phyloP scores from a whole-genome alignment of 2,888 invertebrate genomes.

The Stomorhina lunata region DNA sequence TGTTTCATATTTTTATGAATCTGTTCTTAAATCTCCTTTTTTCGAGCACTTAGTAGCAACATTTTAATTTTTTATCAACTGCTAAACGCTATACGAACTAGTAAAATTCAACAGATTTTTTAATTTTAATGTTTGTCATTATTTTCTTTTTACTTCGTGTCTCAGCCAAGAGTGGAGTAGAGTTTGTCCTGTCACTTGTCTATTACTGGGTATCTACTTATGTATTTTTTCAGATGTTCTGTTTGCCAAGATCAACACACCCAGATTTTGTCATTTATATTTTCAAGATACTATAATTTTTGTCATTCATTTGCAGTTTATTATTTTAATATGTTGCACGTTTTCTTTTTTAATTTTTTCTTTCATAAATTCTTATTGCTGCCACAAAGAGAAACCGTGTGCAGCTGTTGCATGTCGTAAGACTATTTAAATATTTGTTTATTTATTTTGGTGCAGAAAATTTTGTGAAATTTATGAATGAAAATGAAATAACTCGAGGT shows the following conservation, averaged over 20 bases:
- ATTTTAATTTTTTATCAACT: constrained; percentile 55
- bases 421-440: neutral
- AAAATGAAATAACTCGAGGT: neutral
- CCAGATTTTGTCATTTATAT: constrained; percentile 52
- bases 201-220: constrained; percentile 28
- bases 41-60: constrained; percentile 26
- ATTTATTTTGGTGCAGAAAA: neutral
- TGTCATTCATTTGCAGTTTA: constrained; percentile 59
- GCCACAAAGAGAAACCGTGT: constrained; percentile 23
- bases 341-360: neutral
- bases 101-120: constrained; percentile 52
- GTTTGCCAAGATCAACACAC: constrained; percentile 60
- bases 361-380: constrained; percentile 34
- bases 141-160: neutral
- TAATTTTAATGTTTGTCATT: constrained; percentile 31
- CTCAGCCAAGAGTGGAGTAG: neutral
- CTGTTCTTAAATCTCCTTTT: constrained; percentile 8
- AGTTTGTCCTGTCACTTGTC: constrained; percentile 20
- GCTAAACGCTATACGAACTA: constrained; percentile 54
- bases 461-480: constrained; percentile 27
- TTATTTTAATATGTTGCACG: constrained; percentile 52
- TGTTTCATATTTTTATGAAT: constrained; percentile 4
- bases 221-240: constrained; percentile 29
- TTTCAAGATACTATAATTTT: constrained; percentile 50
- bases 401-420: constrained; percentile 62